Conservation (phyloP, 2,888 invertebrate genomes). For the Laothoe populi region DNA sequence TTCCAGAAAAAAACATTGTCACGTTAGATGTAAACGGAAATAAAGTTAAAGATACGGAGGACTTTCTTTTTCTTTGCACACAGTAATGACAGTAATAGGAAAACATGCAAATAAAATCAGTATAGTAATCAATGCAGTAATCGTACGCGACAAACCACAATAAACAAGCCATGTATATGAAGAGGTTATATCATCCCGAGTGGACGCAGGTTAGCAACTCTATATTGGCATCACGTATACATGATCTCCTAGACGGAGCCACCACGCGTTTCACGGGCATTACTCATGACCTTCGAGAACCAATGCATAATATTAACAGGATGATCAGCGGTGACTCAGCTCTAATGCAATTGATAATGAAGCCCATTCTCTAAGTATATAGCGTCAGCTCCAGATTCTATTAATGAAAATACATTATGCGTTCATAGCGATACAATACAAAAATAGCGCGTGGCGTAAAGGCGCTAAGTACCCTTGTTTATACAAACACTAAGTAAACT, state of each 20-base stretch:
- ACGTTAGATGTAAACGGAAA: background rate
- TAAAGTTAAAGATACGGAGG: background rate
- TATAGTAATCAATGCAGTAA: too few species aligned
- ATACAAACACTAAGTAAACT: too few species aligned
- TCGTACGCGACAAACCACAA: background rate
- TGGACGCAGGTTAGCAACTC: background rate
- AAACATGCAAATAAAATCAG: too few species aligned
- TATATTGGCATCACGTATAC: slow-evolving; percentile 2
- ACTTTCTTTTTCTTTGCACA: too few species aligned
- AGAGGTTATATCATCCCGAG: background rate
- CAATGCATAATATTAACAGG: slow-evolving; percentile 11
- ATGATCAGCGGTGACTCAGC: slow-evolving; percentile 1
- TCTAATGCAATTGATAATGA: too few species aligned
- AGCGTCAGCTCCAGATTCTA: background rate
- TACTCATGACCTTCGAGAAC: slow-evolving; percentile 1
- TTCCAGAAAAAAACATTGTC: background rate
- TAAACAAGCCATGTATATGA: background rate
- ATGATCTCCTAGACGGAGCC: background rate
- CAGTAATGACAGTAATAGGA: too few species aligned
- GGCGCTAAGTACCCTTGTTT: too few species aligned
- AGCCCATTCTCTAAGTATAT: background rate
- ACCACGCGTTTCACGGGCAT: slow-evolving; percentile 3
- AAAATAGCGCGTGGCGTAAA: too few species aligned
- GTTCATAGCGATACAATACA: too few species aligned
- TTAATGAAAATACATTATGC: background rate